Base-by-base conservation (phyloP, 2,888 invertebrate species). In the Eupithecia pulchellata region DNA sequence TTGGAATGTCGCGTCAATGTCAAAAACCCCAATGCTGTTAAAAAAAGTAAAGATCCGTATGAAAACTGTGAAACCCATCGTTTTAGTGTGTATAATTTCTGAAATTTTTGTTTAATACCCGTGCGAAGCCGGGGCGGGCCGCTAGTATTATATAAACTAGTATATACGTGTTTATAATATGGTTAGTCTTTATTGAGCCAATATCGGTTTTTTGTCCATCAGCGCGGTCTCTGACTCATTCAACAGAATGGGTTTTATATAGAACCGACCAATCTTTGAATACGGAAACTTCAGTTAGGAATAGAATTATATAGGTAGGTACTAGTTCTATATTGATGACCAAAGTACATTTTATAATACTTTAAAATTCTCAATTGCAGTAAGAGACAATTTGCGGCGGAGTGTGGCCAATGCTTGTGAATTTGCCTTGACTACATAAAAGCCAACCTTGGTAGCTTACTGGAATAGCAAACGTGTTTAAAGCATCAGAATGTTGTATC, bases 371-470 rank as follows among this genome's bases (percentile, higher is more conserved):
- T 68, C 63, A 76, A 61, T 68, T 75, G 73, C 70, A 77, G 74
- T 76, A 78, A 70, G 75, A 77, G 47, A 20, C 79, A 82, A 74
- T 75, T 77, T 57, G 66, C 78, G 78, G 84, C 82, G 79, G 80
- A 84, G 66, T 86, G 84, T 82, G 79, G 82, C 82, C 84, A 85
- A 84, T 82, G 78, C 81, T 80, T 81, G 85, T 84, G 83, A 84
- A 86, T 87, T 89, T 75, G 82, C 91, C 91, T 91, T 91, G 91
- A 90, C 88, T 86, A 89, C 80, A 81, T 83, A 81, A 85, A 86
- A 84, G 86, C 81, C 84, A 90, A 86, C 92, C 91, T 92, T 91
- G 90, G 76, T 79, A 75, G 63, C 71, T 78, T 83, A 82, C 83
- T 82, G 81, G 81, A 88, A 86, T 84, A 85, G 81, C 84, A 85